Evolutionary conservation across 2,113 vertebrate species (phyloP).

Genomic region (Stegostoma tigrinum): DNA sequence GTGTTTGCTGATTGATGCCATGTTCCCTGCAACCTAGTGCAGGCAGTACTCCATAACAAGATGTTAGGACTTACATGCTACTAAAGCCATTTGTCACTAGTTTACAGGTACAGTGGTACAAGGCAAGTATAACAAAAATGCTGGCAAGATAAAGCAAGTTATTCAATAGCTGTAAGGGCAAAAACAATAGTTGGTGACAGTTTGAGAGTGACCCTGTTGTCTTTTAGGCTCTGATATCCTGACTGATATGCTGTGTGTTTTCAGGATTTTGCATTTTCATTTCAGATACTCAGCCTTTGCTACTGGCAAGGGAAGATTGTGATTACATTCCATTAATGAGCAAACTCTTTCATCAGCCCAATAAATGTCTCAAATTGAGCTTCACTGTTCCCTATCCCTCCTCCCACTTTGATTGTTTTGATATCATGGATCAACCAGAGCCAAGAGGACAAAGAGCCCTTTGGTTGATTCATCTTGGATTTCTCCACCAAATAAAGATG

Average conservation of each 20-base stretch:
- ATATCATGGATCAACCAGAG: not conserved
- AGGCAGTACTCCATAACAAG: not conserved
- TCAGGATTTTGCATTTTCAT: not conserved
- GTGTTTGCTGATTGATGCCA: not conserved
- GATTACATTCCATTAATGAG: not conserved
- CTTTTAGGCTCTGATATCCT: not conserved
- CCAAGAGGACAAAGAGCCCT: not conserved
- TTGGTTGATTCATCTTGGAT: not conserved
- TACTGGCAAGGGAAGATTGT: not conserved
- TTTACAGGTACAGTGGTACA: not conserved
- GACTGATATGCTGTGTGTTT: not conserved
- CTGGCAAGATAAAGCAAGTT: not conserved
- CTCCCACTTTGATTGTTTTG: not conserved
- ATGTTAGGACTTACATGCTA: not conserved
- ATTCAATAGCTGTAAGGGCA: not conserved
- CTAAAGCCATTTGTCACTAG: not conserved
- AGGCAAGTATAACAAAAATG: not conserved
- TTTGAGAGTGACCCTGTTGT: not conserved
- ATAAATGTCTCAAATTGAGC: not conserved
- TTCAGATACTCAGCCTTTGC: not conserved
- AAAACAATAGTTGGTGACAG: not conserved
- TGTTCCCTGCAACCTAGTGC: not conserved
- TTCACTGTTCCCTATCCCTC: not conserved
- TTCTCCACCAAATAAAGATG: not conserved
- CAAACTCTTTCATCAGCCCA: not conserved